Conservation (phyloP, 1,140 invertebrate species). For the Lerema accius region DNA sequence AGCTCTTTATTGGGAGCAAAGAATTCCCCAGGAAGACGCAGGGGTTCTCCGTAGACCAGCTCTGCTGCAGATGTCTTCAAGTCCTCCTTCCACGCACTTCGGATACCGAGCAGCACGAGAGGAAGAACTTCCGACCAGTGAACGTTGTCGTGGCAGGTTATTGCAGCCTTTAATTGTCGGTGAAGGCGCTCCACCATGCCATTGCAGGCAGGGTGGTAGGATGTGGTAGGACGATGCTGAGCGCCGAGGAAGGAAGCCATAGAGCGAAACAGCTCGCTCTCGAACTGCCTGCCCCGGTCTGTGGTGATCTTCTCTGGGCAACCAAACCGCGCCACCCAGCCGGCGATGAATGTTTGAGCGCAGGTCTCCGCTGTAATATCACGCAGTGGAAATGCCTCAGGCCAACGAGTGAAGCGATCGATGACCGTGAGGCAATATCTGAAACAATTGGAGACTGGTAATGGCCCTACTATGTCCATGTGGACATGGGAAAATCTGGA, state of each 20-base stretch:
- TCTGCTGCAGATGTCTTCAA: background rate
- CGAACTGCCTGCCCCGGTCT: slow-evolving; percentile 28
- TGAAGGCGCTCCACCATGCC: slow-evolving; percentile 4
- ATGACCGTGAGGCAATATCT: slow-evolving; percentile 36
- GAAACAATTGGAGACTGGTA: slow-evolving; percentile 31
- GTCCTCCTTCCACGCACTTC: background rate
- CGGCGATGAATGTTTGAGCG: slow-evolving; percentile 24
- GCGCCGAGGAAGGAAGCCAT: background rate
- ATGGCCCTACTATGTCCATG: slow-evolving; percentile 34
- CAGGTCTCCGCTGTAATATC: slow-evolving; percentile 34
- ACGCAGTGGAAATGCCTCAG: slow-evolving; percentile 21
- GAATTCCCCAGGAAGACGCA: slow-evolving; percentile 11
- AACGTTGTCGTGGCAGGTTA: background rate
- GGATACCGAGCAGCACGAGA: background rate
- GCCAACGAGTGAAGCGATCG: slow-evolving; percentile 32
- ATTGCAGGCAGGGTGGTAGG: slow-evolving; percentile 6
- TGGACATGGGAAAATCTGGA: slow-evolving; percentile 29
- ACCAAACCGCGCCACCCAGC: slow-evolving; percentile 33
- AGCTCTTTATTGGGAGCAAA: slow-evolving; percentile 9
- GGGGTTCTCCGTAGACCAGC: slow-evolving; percentile 4
- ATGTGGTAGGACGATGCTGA: slow-evolving; percentile 2
- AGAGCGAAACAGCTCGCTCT: slow-evolving; percentile 22
- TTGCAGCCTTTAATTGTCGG: slow-evolving; percentile 3
- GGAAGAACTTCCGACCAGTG: background rate
- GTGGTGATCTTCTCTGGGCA: slow-evolving; percentile 30